Evolutionary conservation across 2,797 vertebrate species (phyloP).

Genomic region (Labroides dimidiatus): DNA sequence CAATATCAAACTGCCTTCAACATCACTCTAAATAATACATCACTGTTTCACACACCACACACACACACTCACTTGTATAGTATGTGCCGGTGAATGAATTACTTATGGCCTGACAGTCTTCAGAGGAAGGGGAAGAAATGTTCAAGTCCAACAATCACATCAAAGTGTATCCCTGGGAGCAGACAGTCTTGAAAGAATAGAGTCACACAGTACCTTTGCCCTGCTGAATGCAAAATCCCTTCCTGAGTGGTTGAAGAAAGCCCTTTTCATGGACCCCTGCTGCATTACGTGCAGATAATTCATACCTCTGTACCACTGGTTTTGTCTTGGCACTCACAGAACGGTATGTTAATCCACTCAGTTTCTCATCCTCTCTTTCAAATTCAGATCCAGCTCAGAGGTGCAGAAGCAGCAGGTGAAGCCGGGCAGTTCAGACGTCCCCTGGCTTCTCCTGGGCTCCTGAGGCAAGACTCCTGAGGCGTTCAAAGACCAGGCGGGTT

Average conservation of each 20-base stretch:
- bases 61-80: slow-evolving; percentile 45
- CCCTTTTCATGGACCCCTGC: slow-evolving; percentile 2
- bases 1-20: slow-evolving; percentile 77
- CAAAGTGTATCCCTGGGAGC: slow-evolving; percentile 55
- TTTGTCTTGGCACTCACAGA: neutral
- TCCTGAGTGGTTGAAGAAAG: slow-evolving; percentile 2
- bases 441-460: slow-evolving; percentile 14
- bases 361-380: slow-evolving; percentile 10
- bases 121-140: slow-evolving; percentile 63
- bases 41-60: slow-evolving; percentile 49
- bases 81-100: slow-evolving; percentile 71
- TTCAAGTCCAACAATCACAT: slow-evolving; percentile 69
- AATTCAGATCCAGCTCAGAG: neutral
- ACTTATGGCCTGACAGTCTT: slow-evolving; percentile 73
- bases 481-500: slow-evolving; percentile 37
- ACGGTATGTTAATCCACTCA: neutral
- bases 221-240: neutral
- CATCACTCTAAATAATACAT: slow-evolving; percentile 76
- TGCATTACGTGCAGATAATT: slow-evolving; percentile 1
- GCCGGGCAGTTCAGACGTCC: slow-evolving; percentile 15
- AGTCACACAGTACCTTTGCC: slow-evolving; percentile 36
- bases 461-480: slow-evolving; percentile 28
- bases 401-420: slow-evolving; percentile 1
- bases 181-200: slow-evolving; percentile 24
- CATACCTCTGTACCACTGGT: too few relatives aligned